Evolutionary conservation across 2,113 vertebrate genomes (phyloP), one percentile per base, ranked within the genome.

Genomic region (Burhinus oedicnemus): DNA sequence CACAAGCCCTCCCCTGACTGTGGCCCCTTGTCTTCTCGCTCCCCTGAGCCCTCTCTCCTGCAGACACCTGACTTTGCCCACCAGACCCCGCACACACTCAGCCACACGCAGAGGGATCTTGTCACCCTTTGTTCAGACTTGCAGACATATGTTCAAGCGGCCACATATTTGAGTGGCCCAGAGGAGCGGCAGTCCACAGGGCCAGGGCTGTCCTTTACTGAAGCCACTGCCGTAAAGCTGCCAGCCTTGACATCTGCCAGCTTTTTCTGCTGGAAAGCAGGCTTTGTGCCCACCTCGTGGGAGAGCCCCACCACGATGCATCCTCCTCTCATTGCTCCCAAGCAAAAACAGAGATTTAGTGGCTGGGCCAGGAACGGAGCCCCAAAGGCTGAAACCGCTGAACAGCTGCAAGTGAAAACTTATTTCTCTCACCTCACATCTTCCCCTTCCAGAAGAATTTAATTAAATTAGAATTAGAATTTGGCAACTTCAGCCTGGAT

Each of bases 211-310:
- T 21, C 15, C 45, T 27, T 72, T 49, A 2, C 30, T 52, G 52
- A 49, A 64, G 42, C 26, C 74, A 20, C 42, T 45, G 26, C 7
- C 30, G 14, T 32, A 45, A 11, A 0, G 0, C 55, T 87, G 66
- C 55, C 78, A 76, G 26, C 30, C 0, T 0, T 22, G 47, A 54
- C 30, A 62, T 5, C 40, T 60, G 40, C 12, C 45, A 80, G 55
- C 21, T 75, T 74, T 34, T 80, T 57, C 52, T 58, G 36, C 62
- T 23, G 52, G 42, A 77, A 90, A 84, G 23, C 19, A 72, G 26
- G 38, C 49, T 38, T 75, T 0, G 0, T 14, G 8, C 29, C 29
- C 5, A 1, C 36, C 30, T 12, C 3, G 1, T 32, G 36, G n/a
- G 60, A 88, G 27, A 74, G 34, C 18, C 54, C 54, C 38, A 34